A percentile compares a stretch with the other conserved stretches of the same genome.
These are phyloP conservation scores for Diaphora mendica DNA, from an alignment of 2,888 invertebrate species.

Conservation along the genomic window DNA sequence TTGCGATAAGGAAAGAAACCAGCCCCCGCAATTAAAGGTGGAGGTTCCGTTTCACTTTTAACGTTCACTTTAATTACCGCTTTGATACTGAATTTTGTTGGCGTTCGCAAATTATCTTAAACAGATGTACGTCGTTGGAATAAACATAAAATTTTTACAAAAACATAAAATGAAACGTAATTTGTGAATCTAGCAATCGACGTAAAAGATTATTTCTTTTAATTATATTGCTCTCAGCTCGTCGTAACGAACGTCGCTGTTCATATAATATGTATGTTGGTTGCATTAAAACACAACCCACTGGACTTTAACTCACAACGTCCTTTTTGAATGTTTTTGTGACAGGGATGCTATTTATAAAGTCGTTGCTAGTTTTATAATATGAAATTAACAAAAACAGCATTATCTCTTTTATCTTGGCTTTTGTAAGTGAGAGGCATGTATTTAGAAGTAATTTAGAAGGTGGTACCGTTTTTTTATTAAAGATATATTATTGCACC, in stretches of 20 bases:
- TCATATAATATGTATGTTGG: constrained; percentile 45
- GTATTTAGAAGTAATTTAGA: neutral
- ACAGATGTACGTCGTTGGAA: constrained; percentile 49
- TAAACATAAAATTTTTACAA: constrained; percentile 36
- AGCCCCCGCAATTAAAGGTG: constrained; percentile 77
- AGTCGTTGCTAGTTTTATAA: neutral
- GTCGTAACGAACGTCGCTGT: constrained; percentile 40
- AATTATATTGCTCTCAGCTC: constrained; percentile 43
- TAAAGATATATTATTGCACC: neutral
- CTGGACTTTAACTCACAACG: neutral
- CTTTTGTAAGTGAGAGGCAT: no score
- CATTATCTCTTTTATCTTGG: no score
- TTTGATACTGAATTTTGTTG: constrained; percentile 60
- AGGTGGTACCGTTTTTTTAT: neutral
- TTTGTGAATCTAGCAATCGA: constrained; percentile 23
- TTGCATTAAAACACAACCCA: neutral
- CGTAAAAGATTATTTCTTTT: constrained; percentile 49
- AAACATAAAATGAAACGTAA: constrained; percentile 26
- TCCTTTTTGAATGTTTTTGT: neutral
- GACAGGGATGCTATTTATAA: neutral
- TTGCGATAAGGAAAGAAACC: constrained; percentile 79
- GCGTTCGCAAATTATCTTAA: constrained; percentile 55
- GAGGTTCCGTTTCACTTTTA: constrained; percentile 70
- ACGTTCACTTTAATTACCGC: constrained; percentile 68
- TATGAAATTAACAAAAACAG: no score